Conservation (phyloP, 2,797 vertebrate genomes). For the Amazonetta brasiliensis region DNA sequence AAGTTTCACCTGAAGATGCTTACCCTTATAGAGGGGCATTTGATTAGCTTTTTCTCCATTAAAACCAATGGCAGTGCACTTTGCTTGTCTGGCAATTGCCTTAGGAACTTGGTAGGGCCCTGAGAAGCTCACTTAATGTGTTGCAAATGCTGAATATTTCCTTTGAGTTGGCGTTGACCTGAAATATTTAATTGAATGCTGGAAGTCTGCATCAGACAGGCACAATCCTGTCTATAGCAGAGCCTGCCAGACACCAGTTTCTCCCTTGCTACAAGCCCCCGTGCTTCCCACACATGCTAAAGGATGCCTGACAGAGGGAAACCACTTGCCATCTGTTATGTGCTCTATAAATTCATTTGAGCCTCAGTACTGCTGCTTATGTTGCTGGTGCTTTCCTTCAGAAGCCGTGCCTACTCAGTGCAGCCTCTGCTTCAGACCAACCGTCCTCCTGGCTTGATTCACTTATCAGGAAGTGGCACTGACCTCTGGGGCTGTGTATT, state of each 20-base stretch:
- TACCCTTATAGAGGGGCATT: background rate
- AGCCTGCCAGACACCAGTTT: background rate
- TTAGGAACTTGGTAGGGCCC: background rate
- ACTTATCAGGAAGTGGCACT: background rate
- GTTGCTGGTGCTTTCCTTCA: background rate
- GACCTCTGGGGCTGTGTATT: background rate
- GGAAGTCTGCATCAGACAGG: background rate
- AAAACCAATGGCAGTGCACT: background rate
- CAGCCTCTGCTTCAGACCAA: background rate
- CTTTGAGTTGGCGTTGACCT: background rate
- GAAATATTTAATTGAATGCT: background rate
- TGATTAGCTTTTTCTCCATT: background rate
- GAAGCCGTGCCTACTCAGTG: background rate
- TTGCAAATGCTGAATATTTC: background rate
- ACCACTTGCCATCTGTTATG: background rate
- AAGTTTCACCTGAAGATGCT: background rate
- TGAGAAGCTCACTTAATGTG: background rate
- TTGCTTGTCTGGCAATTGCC: background rate
- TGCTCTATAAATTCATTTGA: background rate
- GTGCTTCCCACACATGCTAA: background rate
- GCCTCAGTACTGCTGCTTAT: background rate
- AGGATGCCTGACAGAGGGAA: background rate
- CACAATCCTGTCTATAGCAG: background rate
- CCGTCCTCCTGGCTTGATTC: background rate
- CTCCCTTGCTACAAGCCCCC: background rate